Conservation (phyloP, 2,797 vertebrate species). For the Hyperoplus lanceolatus region DNA sequence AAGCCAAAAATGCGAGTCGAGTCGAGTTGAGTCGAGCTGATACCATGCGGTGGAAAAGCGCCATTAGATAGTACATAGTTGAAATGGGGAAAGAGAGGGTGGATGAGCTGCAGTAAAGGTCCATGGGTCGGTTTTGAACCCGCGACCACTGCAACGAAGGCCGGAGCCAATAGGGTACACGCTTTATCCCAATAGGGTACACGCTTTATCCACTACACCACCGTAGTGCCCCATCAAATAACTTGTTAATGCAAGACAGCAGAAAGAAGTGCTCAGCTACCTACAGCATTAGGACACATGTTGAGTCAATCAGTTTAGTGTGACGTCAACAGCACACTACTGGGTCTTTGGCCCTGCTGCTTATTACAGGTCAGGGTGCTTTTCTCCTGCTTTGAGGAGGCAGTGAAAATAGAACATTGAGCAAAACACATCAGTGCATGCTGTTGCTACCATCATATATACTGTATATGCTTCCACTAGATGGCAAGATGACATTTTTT, state of each 20-base stretch:
- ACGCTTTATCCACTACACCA: no score
- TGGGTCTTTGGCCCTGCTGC: slow-evolving; percentile 22
- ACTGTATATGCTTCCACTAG: slow-evolving; percentile 37
- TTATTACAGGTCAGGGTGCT: slow-evolving; percentile 54
- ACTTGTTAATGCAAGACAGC: background rate
- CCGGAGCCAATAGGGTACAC: no score
- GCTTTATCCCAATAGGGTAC: no score
- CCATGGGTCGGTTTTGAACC: no score
- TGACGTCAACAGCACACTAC: slow-evolving; percentile 13
- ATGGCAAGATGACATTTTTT: slow-evolving; percentile 20
- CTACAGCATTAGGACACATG: slow-evolving; percentile 16
- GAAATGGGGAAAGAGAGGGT: no score
- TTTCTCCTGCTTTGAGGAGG: slow-evolving; percentile 57
- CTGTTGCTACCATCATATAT: slow-evolving; percentile 46
- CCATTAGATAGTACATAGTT: no score
- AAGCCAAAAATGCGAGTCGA: no score
- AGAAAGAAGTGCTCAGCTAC: slow-evolving; percentile 7
- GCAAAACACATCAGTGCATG: slow-evolving; percentile 33
- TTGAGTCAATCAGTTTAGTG: slow-evolving; percentile 9
- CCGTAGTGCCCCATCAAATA: no score
- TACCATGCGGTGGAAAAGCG: no score
- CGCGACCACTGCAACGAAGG: no score
- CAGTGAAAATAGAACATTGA: slow-evolving; percentile 52
- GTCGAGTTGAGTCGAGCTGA: no score
- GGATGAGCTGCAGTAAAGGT: no score